Base-by-base conservation (phyloP, 2,113 vertebrate species). In the Vimba vimba region DNA sequence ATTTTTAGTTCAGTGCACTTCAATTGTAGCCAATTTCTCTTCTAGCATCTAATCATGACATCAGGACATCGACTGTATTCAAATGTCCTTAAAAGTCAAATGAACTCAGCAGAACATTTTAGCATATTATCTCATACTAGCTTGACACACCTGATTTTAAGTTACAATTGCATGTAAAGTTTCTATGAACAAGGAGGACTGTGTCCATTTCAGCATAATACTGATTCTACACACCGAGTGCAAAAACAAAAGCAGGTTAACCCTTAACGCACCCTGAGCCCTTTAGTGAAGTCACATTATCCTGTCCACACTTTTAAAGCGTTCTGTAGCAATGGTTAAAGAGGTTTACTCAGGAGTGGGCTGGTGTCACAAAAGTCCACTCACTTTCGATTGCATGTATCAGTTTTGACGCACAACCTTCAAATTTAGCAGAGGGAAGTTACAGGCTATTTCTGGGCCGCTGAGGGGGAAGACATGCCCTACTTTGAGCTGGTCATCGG, bases 331-430 rank as follows among this genome's bases (percentile, higher is more conserved):
- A 19, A 30, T 30, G 15, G 52, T 27, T 33, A 74, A 12, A 77
- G 25, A 55, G 74, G 50, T 79, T 78, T 50, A 43, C 50, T 68
- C 60, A 79, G 45, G 33, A 43, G 47, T 55, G 50, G 30, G 6
- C 55, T 45, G 50, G 33, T 60, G 66, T 71, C 39, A 55, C 11
- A 60, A 80, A 82, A 30, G 78, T 82, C 25, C 50, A n/a, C 74
- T 79, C 79, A 75, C 60, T 86, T 91, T 91, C 81, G 74, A 85
- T 68, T 17, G 55, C 82, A 74, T 82, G 36, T 87, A 88, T 84
- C 69, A 87, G 55, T 86, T 91, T 91, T 87, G 75, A 83, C 87
- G 73, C 68, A 83, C 87, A 86, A 79, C 85, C 85, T 83, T 83
- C 80, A 86, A 77, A 91, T 89, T 74, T 88, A 60, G 69, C 90